Base-by-base conservation (phyloP, 2,888 invertebrate genomes). In the Ennomos quercinarius region DNA sequence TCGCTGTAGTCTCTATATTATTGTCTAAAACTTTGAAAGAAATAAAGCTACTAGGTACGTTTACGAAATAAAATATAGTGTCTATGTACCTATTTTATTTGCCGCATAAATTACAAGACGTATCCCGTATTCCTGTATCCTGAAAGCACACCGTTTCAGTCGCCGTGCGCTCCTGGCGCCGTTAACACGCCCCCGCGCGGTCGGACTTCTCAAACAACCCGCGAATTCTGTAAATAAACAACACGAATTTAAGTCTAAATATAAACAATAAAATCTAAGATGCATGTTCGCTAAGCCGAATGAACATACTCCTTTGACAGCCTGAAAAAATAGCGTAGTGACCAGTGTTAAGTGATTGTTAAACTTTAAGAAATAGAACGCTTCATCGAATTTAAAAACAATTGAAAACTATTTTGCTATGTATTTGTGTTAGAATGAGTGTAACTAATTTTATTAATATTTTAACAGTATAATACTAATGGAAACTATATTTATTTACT, bases 141-240 rank as follows among this genome's bases (percentile, higher is more conserved):
- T 59, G 62, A 64, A 62, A 60, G 57, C 57, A 58, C 41, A 42
- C 39, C 43, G 49, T 17, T 63, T 67, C 67, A 69, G 69, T 69
- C 55, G 59, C 48, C 54, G 61, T 63, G 64, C 61, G 61, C 48
- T 59, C 52, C 53, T 46, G 62, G 65, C 61, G 67, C 40, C 49
- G 61, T 9, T n/a, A 55, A 55, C 62, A 67, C 69, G 69, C 55
- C 17, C 49, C 39, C 49, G 10, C 46, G 42, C 53, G 49, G 47
- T 10, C 8, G 10, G 12, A 36, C 17, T n/a, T 35, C 40, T 52
- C 45, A 42, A 38, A 59, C 35, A 57, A 47, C 46, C 55, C 65
- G 65, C 67, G 59, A 53, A 58, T 47, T 39, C 41, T 56, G 59
- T 59, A 68, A 61, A 63, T 51, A 62, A 62, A 62, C 42, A 64